Percentiles rank a stretch among this genome's conserved stretches.
These are phyloP conservation scores for Drosophila anomalata DNA, from an alignment of 2,888 invertebrate genomes.

Conservation along the genomic window DNA sequence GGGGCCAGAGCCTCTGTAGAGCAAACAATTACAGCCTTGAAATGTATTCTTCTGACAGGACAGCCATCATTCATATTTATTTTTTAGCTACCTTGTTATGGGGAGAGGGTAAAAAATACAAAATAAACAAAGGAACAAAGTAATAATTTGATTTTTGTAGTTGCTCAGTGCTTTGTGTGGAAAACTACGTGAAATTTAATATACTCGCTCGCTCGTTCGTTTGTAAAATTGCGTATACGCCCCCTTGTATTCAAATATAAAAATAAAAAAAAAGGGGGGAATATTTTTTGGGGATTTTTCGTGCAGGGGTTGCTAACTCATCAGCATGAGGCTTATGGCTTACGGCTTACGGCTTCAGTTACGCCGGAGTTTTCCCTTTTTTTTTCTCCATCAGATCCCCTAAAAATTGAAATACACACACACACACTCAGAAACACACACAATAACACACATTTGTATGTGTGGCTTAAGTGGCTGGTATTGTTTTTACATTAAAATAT, in stretches of 20 bases:
- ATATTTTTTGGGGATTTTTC: constrained; percentile 6
- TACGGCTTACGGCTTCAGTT: constrained; percentile 23
- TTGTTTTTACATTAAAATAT: constrained; percentile 80
- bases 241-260: constrained; percentile 9
- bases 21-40: constrained; percentile 56
- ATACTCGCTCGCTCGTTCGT: constrained; percentile 4
- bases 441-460: too few species aligned
- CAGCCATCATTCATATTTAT: constrained; percentile 36
- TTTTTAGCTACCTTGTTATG: constrained; percentile 11
- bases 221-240: constrained; percentile 40
- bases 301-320: constrained; percentile 28
- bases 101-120: neutral
- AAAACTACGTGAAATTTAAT: constrained; percentile 39
- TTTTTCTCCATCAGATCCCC: constrained; percentile 34
- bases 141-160: constrained; percentile 48
- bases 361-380: neutral
- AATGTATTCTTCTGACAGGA: constrained; percentile 25
- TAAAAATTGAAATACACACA: constrained; percentile 57
- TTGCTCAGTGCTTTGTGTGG: constrained; percentile 11
- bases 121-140: neutral
- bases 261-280: constrained; percentile 7
- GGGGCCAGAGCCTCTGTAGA: constrained; percentile 8
- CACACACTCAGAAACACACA: constrained; percentile 25
- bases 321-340: constrained; percentile 32
- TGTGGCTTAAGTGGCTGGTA: constrained; percentile 74